Conservation (phyloP, 1,140 invertebrate species). For the Zophobas morio region DNA sequence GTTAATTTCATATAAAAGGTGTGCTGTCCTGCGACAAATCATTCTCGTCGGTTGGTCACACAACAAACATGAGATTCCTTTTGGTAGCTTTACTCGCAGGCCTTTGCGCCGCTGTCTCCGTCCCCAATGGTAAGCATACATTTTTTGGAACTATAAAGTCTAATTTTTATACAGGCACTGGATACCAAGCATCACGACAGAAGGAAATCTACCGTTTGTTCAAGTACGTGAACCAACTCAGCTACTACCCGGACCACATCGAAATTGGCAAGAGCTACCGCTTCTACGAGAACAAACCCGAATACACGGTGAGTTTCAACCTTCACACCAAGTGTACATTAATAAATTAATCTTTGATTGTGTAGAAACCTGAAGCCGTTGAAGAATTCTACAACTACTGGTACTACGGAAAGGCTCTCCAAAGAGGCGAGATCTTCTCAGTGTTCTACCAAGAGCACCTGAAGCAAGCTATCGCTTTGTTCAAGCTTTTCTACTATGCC, state of each 20-base stretch:
- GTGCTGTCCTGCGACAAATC: neutral
- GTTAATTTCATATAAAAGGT: slow-evolving; percentile 27
- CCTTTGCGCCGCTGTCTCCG: slow-evolving; percentile 30
- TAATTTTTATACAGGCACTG: neutral
- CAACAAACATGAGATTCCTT: slow-evolving; percentile 41
- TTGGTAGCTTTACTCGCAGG: slow-evolving; percentile 29
- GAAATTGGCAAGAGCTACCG: slow-evolving; percentile 71
- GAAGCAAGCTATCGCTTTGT: slow-evolving; percentile 72
- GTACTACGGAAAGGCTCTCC: slow-evolving; percentile 66
- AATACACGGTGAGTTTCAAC: slow-evolving; percentile 68
- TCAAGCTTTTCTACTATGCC: slow-evolving; percentile 74
- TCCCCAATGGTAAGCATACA: neutral
- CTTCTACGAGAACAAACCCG: slow-evolving; percentile 70
- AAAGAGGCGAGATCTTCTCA: slow-evolving; percentile 67
- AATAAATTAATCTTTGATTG: neutral
- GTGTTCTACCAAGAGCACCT: slow-evolving; percentile 70
- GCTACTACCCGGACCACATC: slow-evolving; percentile 67
- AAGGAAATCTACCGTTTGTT: slow-evolving; percentile 73
- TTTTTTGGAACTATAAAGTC: neutral
- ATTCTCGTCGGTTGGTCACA: slow-evolving; percentile 14
- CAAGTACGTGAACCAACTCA: slow-evolving; percentile 72
- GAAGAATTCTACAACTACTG: slow-evolving; percentile 67
- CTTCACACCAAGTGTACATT: neutral
- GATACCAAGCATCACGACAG: slow-evolving; percentile 67
- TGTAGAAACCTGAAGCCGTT: slow-evolving; percentile 70